A percentile compares a stretch with the other conserved stretches of the same genome.
Conservation (phyloP, 2,888 invertebrate species). For the Andrena bucephala region DNA sequence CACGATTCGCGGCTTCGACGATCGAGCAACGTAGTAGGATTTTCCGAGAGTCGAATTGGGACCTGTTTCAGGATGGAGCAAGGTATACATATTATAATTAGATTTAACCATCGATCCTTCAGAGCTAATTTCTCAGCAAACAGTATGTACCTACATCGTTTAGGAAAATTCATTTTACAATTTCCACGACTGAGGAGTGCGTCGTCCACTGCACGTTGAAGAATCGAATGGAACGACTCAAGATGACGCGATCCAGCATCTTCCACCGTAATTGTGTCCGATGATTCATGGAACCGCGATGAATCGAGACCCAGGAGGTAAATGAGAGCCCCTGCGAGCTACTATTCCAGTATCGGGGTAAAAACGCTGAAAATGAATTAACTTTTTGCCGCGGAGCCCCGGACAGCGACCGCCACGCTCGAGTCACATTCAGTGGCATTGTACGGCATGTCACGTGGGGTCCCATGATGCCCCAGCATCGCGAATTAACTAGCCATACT, state of each 20-base stretch:
- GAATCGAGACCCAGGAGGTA: not conserved
- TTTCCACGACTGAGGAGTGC: too few species aligned
- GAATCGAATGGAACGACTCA: too few species aligned
- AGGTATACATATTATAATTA: not conserved
- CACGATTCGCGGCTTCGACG: constrained; percentile 24
- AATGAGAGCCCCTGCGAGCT: constrained; percentile 74
- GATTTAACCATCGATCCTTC: not conserved
- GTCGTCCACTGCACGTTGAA: too few species aligned
- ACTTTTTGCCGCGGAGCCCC: constrained; percentile 76
- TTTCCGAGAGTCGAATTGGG: not conserved
- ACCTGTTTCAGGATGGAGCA: not conserved
- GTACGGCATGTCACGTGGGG: constrained; percentile 67
- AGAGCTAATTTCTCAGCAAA: not conserved
- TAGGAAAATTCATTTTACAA: too few species aligned
- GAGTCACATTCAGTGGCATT: constrained; percentile 76
- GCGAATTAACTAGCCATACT: constrained; percentile 67
- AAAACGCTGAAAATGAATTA: constrained; percentile 83
- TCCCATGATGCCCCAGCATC: constrained; percentile 57
- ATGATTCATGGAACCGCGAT: not conserved
- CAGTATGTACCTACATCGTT: not conserved
- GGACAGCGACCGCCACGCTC: constrained; percentile 67
- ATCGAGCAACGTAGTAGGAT: not conserved
- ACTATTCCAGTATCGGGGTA: constrained; percentile 79
- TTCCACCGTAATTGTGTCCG: not conserved
- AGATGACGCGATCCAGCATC: not conserved